These are phyloP conservation scores for Stratiomys singularior DNA, from an alignment of 2,888 invertebrate genomes.

Conservation along the genomic window DNA sequence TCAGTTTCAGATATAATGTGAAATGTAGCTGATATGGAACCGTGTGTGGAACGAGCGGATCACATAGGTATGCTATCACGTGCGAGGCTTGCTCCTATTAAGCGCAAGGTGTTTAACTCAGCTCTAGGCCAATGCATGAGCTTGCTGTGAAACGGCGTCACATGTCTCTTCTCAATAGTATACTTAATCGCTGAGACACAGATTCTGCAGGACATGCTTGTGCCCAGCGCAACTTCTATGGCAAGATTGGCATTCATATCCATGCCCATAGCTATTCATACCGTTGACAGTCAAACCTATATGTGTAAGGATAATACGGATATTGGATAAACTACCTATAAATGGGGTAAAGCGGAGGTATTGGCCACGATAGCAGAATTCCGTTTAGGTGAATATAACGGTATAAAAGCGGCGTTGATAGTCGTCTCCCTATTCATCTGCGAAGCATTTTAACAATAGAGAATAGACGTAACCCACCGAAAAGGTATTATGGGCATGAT, in stretches of 20 bases:
- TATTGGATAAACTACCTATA: constrained; percentile 52
- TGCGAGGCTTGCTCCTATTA: constrained; percentile 39
- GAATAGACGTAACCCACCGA: constrained; percentile 18
- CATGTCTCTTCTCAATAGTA: constrained; percentile 11
- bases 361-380: constrained; percentile 48
- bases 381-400: constrained; percentile 53
- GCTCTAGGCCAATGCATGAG: constrained; percentile 2
- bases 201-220: constrained; percentile 9
- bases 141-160: background rate
- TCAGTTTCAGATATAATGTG: background rate
- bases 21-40: background rate
- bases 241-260: background rate
- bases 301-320: constrained; percentile 46
- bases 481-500: constrained; percentile 41
- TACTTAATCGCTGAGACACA: background rate
- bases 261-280: background rate
- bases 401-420: constrained; percentile 33
- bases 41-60: background rate
- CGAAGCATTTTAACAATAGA: constrained; percentile 37
- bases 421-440: constrained; percentile 34
- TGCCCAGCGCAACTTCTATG: background rate
- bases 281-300: constrained; percentile 26
- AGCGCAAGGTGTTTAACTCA: constrained; percentile 48
- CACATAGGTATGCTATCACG: constrained; percentile 25
- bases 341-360: constrained; percentile 49